Evolutionary conservation across 2,888 invertebrate species (phyloP).

Genomic region (Metacarcinus magister): DNA sequence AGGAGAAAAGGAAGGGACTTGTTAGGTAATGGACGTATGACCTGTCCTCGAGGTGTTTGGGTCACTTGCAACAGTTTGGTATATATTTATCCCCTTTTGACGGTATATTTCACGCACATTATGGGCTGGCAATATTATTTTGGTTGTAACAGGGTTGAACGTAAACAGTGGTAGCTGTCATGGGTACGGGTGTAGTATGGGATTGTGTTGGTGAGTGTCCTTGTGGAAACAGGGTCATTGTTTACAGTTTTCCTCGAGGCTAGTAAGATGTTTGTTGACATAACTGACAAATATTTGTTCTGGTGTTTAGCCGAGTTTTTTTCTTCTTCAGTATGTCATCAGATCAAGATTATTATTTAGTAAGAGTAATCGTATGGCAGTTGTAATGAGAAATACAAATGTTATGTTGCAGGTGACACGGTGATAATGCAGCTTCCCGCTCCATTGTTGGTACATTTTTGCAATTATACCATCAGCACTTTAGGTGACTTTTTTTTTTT

Average conservation of each 20-base stretch:
- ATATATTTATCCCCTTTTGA: neutral
- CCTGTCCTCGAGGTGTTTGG: slow-evolving; percentile 10
- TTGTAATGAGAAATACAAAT: no score
- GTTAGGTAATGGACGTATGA: neutral
- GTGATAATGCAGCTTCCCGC: no score
- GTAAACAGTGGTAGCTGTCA: neutral
- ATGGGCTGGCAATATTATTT: neutral
- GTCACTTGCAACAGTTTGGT: slow-evolving; percentile 11
- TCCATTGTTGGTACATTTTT: no score
- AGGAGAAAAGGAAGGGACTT: neutral
- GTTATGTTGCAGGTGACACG: no score
- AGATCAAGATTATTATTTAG: neutral
- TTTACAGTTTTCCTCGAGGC: neutral
- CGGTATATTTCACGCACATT: neutral
- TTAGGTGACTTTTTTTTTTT: no score
- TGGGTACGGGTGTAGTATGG: neutral
- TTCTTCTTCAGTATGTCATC: neutral
- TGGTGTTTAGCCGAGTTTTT: neutral
- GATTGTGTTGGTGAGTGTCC: slow-evolving; percentile 4
- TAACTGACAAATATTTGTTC: neutral
- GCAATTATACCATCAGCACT: no score
- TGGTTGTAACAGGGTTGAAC: neutral
- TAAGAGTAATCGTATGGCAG: no score
- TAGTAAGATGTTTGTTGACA: neutral
- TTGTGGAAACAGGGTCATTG: slow-evolving; percentile 3